These are phyloP conservation scores for Limanda limanda DNA, from an alignment of 2,113 vertebrate genomes.

Conservation along the genomic window DNA sequence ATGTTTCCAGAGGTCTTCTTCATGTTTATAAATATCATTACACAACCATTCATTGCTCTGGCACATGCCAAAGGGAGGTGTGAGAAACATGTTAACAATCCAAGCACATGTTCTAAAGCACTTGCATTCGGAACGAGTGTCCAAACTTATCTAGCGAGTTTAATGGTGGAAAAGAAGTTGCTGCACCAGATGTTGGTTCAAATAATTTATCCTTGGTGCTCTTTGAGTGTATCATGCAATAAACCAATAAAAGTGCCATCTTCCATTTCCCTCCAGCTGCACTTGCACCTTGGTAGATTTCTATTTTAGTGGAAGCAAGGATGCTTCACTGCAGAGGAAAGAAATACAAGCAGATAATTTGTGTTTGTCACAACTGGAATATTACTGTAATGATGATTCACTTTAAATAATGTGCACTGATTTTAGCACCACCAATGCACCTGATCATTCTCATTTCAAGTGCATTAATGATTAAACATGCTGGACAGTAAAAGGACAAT, in stretches of 20 bases:
- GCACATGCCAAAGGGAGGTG: conserved; percentile 15
- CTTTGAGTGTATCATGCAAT: neutral
- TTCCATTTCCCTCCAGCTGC: neutral
- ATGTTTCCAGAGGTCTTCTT: conserved; percentile 30
- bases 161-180: no score
- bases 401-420: neutral
- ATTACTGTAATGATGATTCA: no score
- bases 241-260: neutral
- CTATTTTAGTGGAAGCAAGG: no score
- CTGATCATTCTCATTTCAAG: no score
- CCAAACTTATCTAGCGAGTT: neutral
- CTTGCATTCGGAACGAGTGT: neutral
- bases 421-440: neutral
- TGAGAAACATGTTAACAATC: neutral
- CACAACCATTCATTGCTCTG: conserved; percentile 19
- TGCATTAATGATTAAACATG: no score
- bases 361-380: no score
- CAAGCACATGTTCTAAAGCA: neutral
- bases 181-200: neutral
- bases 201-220: neutral
- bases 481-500: no score
- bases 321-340: no score
- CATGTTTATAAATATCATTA: conserved; percentile 20
- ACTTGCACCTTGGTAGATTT: neutral
- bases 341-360: no score